A percentile compares a stretch with the other conserved stretches of the same genome.
phyloP scores from a whole-genome alignment of 2,113 vertebrate genomes.

The Lycaon pictus region DNA sequence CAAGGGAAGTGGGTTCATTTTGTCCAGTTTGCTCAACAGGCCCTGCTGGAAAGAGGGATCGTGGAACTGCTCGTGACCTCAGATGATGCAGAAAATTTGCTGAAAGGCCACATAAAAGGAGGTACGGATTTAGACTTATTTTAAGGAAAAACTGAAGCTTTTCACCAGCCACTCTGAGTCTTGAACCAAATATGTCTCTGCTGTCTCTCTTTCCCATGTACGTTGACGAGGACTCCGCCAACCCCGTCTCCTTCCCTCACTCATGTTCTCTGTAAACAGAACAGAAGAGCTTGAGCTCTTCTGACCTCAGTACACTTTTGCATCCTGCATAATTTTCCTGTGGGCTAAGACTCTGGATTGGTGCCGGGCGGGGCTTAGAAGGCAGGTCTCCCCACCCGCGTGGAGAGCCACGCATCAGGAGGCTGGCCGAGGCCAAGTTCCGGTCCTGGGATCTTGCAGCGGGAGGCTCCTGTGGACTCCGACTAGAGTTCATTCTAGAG shows the following conservation, averaged over 20 bases:
- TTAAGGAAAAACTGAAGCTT: not conserved
- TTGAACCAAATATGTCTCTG: not conserved
- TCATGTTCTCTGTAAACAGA: not conserved
- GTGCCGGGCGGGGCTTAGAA: not conserved
- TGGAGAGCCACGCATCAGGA: not conserved
- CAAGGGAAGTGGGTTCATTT: not conserved
- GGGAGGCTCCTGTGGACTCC: not conserved
- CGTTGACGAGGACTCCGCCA: not conserved
- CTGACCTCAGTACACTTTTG: not conserved
- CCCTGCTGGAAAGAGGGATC: conserved; percentile 91
- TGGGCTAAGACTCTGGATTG: not conserved
- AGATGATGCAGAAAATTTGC: conserved; percentile 89
- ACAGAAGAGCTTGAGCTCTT: not conserved
- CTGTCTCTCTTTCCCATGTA: not conserved
- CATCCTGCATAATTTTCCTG: not conserved
- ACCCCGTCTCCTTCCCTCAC: not conserved
- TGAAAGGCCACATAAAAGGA: conserved; percentile 90
- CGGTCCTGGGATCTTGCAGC: not conserved
- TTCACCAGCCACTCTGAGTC: not conserved
- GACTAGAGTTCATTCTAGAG: not conserved
- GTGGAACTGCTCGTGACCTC: conserved; percentile 94
- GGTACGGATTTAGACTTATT: conserved; percentile 85
- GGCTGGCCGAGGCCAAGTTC: too few species aligned
- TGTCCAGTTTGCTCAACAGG: conserved; percentile 83
- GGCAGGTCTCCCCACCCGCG: fast-evolving